These are phyloP conservation scores for Electrophaes corylata DNA, from an alignment of 2,888 invertebrate species.

Conservation along the genomic window DNA sequence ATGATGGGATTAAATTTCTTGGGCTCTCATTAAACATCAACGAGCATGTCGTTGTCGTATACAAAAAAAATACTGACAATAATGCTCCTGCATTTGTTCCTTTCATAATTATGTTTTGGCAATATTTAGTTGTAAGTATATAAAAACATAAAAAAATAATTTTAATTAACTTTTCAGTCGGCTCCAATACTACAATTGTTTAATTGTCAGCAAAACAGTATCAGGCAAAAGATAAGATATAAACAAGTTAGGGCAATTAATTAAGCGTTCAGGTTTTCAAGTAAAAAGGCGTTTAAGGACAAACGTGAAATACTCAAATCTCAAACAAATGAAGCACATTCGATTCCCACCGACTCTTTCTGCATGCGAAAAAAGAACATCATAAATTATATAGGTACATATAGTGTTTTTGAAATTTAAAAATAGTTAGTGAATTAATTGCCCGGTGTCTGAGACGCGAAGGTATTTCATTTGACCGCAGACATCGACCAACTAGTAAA, in stretches of 20 bases:
- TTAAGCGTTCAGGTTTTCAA: slow-evolving; percentile 15
- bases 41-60: too few species aligned
- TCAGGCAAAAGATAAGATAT: not conserved
- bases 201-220: not conserved
- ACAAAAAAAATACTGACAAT: too few species aligned
- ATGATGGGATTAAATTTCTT: too few species aligned
- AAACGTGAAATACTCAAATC: slow-evolving; percentile 3
- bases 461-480: slow-evolving; percentile 37
- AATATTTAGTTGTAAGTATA: too few species aligned
- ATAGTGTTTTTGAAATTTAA: slow-evolving; percentile 21
- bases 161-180: not conserved
- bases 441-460: slow-evolving; percentile 48
- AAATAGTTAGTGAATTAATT: slow-evolving; percentile 55
- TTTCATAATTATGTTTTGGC: too few species aligned
- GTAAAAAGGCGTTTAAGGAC: not conserved
- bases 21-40: too few species aligned
- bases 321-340: slow-evolving; percentile 24
- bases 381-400: slow-evolving; percentile 30
- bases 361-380: slow-evolving; percentile 39
- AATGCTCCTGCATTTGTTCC: too few species aligned
- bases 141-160: not conserved
- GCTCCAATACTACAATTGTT: not conserved
- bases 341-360: slow-evolving; percentile 18
- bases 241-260: slow-evolving; percentile 5
- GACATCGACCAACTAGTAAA: slow-evolving; percentile 60